phyloP scores from a whole-genome alignment of 2,888 invertebrate genomes.

The Quadroppia sp. region DNA sequence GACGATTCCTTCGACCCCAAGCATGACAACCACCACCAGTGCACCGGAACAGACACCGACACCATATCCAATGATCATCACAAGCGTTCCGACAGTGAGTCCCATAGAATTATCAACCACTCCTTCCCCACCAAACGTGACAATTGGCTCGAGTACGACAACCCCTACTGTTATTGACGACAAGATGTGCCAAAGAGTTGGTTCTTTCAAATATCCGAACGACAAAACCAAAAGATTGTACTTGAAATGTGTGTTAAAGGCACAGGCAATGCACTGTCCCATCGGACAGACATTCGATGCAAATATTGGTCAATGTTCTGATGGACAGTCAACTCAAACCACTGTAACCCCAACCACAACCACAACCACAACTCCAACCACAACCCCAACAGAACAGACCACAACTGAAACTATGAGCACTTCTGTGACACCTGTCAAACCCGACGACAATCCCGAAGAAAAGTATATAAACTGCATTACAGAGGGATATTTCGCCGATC shows the following conservation, averaged over 20 bases:
- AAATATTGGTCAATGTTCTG: neutral
- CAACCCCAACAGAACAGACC: conserved; percentile 19
- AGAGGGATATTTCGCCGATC: no score
- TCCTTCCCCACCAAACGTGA: neutral
- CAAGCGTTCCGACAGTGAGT: neutral
- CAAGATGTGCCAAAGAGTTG: neutral
- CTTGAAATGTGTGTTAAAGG: neutral
- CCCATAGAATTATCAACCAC: neutral
- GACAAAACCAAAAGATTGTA: neutral
- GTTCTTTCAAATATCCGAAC: conserved; percentile 3
- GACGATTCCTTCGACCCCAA: conserved; percentile 35
- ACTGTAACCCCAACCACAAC: neutral
- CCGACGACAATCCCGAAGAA: neutral
- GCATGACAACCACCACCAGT: neutral
- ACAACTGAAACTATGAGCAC: no score
- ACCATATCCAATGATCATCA: conserved; percentile 29
- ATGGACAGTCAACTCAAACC: conserved; percentile 13
- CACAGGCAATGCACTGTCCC: neutral
- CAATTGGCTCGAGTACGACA: neutral
- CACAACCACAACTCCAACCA: neutral
- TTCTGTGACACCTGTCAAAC: neutral
- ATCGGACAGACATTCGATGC: neutral
- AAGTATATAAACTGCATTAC: no score
- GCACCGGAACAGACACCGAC: no score
- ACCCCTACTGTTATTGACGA: neutral